Conservation (phyloP, 2,113 vertebrate species). For the Silurus meridionalis region DNA sequence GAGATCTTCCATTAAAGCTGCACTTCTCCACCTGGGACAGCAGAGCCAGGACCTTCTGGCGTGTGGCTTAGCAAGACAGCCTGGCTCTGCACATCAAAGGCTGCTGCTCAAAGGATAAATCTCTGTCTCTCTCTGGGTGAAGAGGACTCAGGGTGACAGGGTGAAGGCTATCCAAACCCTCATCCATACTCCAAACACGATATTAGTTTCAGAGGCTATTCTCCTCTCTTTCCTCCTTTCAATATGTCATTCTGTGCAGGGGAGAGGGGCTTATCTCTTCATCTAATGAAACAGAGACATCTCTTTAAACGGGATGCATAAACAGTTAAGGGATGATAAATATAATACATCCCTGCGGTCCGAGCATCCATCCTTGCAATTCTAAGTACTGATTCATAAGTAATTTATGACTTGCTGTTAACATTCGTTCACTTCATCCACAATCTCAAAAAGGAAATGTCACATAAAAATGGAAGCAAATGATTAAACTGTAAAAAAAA, state of each 20-base stretch:
- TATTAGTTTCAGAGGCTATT: constrained; percentile 45
- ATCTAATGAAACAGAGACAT: constrained; percentile 20
- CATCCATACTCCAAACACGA: constrained; percentile 33
- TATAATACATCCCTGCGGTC: neutral
- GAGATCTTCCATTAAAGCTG: constrained; percentile 52
- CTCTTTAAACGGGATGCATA: neutral
- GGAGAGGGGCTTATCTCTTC: constrained; percentile 31
- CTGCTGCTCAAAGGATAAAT: constrained; percentile 28
- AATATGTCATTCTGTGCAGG: constrained; percentile 31
- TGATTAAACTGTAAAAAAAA: constrained; percentile 2
- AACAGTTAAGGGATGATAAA: neutral
- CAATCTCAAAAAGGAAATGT: neutral
- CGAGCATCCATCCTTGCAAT: neutral
- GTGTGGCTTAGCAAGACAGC: constrained; percentile 49
- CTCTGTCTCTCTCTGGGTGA: constrained; percentile 25
- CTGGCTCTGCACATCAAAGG: constrained; percentile 50
- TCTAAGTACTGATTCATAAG: neutral
- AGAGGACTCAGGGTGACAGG: constrained; percentile 49
- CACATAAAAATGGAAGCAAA: neutral
- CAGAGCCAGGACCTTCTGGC: constrained; percentile 54
- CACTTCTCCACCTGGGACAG: constrained; percentile 56
- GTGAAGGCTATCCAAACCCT: constrained; percentile 43
- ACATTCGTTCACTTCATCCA: neutral
- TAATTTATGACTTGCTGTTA: neutral
- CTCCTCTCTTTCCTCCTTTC: constrained; percentile 25